phyloP scores from a whole-genome alignment of 2,888 invertebrate species.

The Cataglyphis albicans region DNA sequence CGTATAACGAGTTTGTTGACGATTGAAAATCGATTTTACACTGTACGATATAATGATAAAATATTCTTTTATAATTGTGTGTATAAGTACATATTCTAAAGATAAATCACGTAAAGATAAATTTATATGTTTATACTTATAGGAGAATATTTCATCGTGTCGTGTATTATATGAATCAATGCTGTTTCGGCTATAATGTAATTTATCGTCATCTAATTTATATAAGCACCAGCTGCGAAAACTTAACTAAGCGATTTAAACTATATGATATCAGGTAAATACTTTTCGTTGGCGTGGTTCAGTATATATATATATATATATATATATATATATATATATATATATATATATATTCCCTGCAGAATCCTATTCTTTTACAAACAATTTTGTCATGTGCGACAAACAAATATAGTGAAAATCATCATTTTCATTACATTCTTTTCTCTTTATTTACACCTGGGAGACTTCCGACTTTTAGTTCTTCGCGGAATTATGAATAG shows the following conservation, averaged over 20 bases:
- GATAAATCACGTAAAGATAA: neutral
- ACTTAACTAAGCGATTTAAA: neutral
- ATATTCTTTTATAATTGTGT: neutral
- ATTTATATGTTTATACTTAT: neutral
- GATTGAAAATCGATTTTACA: neutral
- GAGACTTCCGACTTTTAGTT: neutral
- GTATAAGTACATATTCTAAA: neutral
- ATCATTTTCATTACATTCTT: neutral
- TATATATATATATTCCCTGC: neutral
- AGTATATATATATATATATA: neutral
- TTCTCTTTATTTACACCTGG: conserved; percentile 36
- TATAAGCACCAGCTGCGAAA: neutral
- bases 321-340: too few relatives aligned
- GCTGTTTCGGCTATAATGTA: neutral
- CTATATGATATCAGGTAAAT: neutral
- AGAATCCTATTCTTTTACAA: neutral
- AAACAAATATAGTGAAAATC: neutral
- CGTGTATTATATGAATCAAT: neutral
- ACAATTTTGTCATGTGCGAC: conserved; percentile 17
- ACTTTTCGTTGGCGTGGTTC: neutral
- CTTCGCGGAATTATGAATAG: conserved; percentile 5
- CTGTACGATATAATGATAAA: neutral
- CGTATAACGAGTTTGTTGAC: neutral
- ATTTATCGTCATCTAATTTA: neutral
- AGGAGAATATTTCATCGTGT: neutral